These are phyloP conservation scores for Phainopepla nitens DNA, from an alignment of 2,113 vertebrate species.

Conservation along the genomic window DNA sequence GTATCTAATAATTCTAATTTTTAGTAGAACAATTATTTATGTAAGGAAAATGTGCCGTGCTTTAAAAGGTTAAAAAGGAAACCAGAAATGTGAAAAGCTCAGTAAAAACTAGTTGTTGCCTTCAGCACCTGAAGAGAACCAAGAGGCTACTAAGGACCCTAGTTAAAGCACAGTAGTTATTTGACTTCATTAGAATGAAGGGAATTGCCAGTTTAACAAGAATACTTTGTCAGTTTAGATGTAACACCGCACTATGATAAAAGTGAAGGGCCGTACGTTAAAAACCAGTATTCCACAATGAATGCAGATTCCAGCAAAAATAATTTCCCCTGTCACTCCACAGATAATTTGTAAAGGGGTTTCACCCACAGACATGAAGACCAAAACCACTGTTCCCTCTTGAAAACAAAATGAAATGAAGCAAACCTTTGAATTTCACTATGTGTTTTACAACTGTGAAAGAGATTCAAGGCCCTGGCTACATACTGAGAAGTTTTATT, in stretches of 20 bases:
- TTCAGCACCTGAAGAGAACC: background rate
- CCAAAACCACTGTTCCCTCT: background rate
- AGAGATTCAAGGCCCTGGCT: background rate
- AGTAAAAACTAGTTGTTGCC: background rate
- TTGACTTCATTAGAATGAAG: background rate
- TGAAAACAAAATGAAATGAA: background rate
- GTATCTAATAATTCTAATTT: background rate
- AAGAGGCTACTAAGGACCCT: background rate
- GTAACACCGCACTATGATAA: background rate
- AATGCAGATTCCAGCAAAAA: background rate
- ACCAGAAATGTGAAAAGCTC: background rate
- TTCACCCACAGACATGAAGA: background rate
- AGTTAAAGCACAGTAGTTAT: background rate
- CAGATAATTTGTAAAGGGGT: background rate
- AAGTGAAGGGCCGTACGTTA: background rate
- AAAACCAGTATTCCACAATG: background rate
- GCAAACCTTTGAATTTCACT: background rate
- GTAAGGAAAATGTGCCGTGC: background rate
- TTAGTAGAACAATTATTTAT: background rate
- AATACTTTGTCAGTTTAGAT: background rate
- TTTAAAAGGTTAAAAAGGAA: background rate
- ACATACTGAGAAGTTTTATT: background rate
- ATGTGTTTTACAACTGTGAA: background rate
- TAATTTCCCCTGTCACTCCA: background rate
- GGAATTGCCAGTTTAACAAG: background rate